A percentile compares a stretch with the other conserved stretches of the same genome.
Conservation (phyloP, 92 coral and sea anemone species). For the Palythoa grandis region DNA sequence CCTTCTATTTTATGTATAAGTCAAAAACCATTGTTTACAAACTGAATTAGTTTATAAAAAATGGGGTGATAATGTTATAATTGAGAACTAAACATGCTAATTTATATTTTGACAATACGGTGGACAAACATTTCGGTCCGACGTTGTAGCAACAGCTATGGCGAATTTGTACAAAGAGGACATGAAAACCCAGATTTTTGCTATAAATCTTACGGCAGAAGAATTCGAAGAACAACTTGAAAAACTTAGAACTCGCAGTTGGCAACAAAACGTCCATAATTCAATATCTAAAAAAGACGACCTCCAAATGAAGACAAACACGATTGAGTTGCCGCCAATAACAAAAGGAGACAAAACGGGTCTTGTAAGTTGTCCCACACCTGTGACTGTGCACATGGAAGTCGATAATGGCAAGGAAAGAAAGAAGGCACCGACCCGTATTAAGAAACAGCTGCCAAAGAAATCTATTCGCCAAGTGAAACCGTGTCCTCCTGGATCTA, state of each 20-base stretch:
- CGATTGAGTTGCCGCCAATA: constrained; percentile 45
- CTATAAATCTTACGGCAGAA: constrained; percentile 38
- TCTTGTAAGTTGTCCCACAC: constrained; percentile 16
- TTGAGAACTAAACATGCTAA: too few relatives aligned
- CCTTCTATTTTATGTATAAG: too few relatives aligned
- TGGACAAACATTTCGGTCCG: too few relatives aligned
- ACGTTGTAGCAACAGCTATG: constrained; percentile 1
- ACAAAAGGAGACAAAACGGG: constrained; percentile 22
- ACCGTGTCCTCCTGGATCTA: too few relatives aligned
- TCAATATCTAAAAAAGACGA: constrained; percentile 20
- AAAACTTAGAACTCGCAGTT: constrained; percentile 31
- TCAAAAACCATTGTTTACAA: too few relatives aligned
- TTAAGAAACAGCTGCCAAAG: background rate
- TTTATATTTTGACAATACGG: too few relatives aligned
- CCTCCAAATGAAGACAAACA: constrained; percentile 41
- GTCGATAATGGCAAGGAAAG: background rate
- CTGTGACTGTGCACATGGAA: constrained; percentile 12
- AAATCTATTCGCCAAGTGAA: too few relatives aligned
- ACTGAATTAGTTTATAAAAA: too few relatives aligned
- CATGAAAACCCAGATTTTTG: background rate
- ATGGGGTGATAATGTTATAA: too few relatives aligned
- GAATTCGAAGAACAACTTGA: constrained; percentile 53
- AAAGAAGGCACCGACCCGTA: too few relatives aligned
- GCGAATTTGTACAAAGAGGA: background rate
- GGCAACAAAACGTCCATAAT: background rate